A percentile compares a stretch with the other conserved stretches of the same genome.
Evolutionary conservation across 92 coral and sea anemone genomes (phyloP).

Genomic region (Siderastrea radians): DNA sequence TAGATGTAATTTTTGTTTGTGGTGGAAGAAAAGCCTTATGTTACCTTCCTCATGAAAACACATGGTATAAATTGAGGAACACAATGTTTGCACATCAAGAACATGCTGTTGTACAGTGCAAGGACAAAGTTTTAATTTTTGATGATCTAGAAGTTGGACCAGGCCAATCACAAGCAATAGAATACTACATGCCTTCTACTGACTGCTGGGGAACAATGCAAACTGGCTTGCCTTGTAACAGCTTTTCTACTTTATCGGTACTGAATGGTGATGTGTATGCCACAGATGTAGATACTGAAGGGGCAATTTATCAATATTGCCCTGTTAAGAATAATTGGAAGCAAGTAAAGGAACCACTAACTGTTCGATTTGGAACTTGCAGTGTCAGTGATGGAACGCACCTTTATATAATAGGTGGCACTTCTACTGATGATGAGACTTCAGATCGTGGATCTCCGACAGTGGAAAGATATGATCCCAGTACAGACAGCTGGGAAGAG

Average conservation of each 20-base stretch:
- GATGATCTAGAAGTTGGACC: constrained; percentile 23
- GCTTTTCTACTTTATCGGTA: not conserved
- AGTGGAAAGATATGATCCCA: constrained; percentile 60
- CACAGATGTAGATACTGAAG: not conserved
- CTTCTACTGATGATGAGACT: not conserved
- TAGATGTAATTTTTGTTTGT: no score
- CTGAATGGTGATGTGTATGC: not conserved
- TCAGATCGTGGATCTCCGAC: not conserved
- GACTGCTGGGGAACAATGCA: not conserved
- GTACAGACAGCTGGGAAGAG: no score
- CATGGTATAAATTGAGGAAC: constrained; percentile 63
- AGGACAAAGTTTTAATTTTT: constrained; percentile 62
- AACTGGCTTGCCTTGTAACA: not conserved
- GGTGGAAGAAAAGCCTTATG: no score
- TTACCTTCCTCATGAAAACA: constrained; percentile 62
- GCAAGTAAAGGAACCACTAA: not conserved
- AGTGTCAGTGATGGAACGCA: not conserved
- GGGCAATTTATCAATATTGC: constrained; percentile 15
- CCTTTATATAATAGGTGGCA: constrained; percentile 33
- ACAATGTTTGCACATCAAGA: constrained; percentile 59
- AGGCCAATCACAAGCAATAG: constrained; percentile 33
- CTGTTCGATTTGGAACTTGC: not conserved
- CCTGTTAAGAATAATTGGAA: not conserved
- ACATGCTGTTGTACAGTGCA: constrained; percentile 54
- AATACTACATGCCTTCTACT: no score